Percentiles rank a stretch among this genome's conserved stretches.
These are phyloP conservation scores for Scomber scombrus DNA, from an alignment of 2,113 vertebrate genomes.

Conservation along the genomic window DNA sequence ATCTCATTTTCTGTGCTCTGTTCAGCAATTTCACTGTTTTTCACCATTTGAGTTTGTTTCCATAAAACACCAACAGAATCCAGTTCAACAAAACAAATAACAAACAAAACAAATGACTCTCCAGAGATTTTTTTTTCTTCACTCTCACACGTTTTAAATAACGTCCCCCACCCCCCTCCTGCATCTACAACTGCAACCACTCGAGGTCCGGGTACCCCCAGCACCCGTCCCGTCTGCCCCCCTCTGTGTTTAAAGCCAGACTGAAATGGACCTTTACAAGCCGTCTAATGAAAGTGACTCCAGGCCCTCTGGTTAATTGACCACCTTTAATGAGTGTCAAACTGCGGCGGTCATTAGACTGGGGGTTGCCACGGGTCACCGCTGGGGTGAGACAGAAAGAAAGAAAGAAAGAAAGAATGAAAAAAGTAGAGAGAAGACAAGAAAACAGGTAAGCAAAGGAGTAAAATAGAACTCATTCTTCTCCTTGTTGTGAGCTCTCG, in stretches of 20 bases:
- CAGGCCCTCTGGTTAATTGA: conserved; percentile 78
- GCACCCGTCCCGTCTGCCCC: conserved; percentile 36
- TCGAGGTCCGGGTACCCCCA: conserved; percentile 39
- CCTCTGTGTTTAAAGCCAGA: conserved; percentile 66
- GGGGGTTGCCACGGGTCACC: conserved; percentile 75
- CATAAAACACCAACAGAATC: conserved; percentile 76
- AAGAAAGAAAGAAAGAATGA: conserved; percentile 33
- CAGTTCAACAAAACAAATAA: conserved; percentile 79
- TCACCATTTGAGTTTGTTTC: conserved; percentile 74
- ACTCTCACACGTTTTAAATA: conserved; percentile 24
- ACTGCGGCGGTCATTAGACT: conserved; percentile 78
- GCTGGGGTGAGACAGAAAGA: conserved; percentile 56
- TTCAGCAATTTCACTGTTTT: conserved; percentile 71
- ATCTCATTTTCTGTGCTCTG: conserved; percentile 78
- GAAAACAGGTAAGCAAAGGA: background rate
- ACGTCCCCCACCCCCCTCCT: background rate
- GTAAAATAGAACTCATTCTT: conserved; percentile 45
- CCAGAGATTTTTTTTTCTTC: conserved; percentile 51
- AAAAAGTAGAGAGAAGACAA: conserved; percentile 3
- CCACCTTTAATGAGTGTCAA: conserved; percentile 83
- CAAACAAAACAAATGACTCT: conserved; percentile 75
- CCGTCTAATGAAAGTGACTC: conserved; percentile 78
- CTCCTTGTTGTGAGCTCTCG: conserved; percentile 23
- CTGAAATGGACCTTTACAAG: conserved; percentile 78
- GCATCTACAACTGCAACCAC: conserved; percentile 14